phyloP scores from a whole-genome alignment of 2,113 vertebrate species.

The Sterrhoptilus dennistouni region DNA sequence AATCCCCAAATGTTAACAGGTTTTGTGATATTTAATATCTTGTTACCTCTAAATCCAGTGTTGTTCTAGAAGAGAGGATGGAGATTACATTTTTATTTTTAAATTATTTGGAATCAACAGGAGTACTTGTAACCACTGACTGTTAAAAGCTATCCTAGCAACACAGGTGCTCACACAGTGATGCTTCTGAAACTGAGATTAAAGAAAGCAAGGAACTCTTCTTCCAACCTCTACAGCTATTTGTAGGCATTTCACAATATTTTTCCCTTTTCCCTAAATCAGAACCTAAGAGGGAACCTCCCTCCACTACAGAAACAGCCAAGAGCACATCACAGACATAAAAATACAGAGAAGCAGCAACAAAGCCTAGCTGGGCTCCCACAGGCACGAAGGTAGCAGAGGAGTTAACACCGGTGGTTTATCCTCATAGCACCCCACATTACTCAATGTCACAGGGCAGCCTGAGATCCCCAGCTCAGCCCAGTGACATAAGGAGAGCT shows the following conservation, averaged over 20 bases:
- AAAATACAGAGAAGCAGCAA: background rate
- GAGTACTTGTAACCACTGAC: background rate
- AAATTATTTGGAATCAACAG: background rate
- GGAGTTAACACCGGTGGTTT: background rate
- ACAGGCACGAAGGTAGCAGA: background rate
- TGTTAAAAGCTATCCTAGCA: background rate
- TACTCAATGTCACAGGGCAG: background rate
- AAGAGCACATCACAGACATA: background rate
- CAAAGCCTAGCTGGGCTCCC: accelerated
- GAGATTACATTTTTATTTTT: background rate
- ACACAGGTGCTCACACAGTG: background rate
- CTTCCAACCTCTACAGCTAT: background rate
- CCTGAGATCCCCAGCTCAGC: constrained; percentile 2
- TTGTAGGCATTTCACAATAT: background rate
- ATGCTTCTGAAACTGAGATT: background rate
- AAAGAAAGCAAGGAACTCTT: background rate
- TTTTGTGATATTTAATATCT: constrained; percentile 6
- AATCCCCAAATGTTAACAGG: background rate
- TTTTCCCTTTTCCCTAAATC: background rate
- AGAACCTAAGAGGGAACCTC: background rate
- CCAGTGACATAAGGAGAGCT: background rate
- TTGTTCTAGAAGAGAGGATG: background rate
- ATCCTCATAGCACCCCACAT: background rate
- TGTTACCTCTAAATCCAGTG: background rate
- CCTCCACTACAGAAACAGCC: background rate